These are phyloP conservation scores for Telmatherina bonti DNA, from an alignment of 2,797 vertebrate species.

Conservation along the genomic window DNA sequence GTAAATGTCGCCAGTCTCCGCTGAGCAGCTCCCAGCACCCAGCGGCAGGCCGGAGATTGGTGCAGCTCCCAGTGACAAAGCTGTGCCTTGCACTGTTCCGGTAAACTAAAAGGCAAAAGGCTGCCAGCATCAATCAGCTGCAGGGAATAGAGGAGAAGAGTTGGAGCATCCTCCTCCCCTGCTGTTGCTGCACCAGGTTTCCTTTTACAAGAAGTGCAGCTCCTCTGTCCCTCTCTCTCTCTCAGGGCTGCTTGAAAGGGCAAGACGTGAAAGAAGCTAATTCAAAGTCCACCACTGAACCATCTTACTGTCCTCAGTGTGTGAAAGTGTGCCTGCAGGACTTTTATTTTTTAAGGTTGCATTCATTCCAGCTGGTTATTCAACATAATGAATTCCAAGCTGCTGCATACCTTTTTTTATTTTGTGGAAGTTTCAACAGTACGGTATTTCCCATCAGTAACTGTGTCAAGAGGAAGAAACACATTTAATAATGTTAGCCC, in stretches of 20 bases:
- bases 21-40: slow-evolving; percentile 62
- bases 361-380: slow-evolving; percentile 20
- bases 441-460: not conserved
- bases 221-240: slow-evolving; percentile 27
- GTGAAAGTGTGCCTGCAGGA: slow-evolving; percentile 11
- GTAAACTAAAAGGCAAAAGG: slow-evolving; percentile 73
- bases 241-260: slow-evolving; percentile 65
- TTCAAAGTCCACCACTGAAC: slow-evolving; percentile 37
- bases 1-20: slow-evolving; percentile 70
- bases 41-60: slow-evolving; percentile 72
- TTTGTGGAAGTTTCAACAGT: not conserved
- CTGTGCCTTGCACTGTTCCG: slow-evolving; percentile 55
- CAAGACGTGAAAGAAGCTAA: slow-evolving; percentile 62
- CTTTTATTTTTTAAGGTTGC: slow-evolving; percentile 2
- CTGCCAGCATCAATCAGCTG: slow-evolving; percentile 72
- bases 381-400: not conserved
- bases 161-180: slow-evolving; percentile 66
- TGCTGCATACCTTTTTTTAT: not conserved
- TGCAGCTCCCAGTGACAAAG: slow-evolving; percentile 61
- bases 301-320: slow-evolving; percentile 16
- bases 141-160: slow-evolving; percentile 69
- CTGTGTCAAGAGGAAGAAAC: not conserved
- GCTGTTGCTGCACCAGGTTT: slow-evolving; percentile 64
- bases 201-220: slow-evolving; percentile 65
- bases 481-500: not conserved